phyloP scores from a whole-genome alignment of 2,797 vertebrate genomes.

The Xenops minutus region DNA sequence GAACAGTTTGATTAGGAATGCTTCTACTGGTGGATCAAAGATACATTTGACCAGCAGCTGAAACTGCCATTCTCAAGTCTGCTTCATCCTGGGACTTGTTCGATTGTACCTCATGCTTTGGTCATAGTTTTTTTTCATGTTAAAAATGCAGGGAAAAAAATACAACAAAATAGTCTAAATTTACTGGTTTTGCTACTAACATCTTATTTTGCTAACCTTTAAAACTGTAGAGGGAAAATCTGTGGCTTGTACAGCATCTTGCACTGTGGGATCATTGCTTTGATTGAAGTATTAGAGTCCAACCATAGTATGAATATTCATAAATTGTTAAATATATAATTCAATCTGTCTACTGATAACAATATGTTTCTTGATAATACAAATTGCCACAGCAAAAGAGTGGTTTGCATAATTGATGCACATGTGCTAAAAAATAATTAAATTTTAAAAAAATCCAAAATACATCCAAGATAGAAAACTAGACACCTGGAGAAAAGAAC shows the following conservation, averaged over 20 bases:
- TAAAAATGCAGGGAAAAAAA: not conserved
- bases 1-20: slow-evolving; percentile 19
- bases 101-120: not conserved
- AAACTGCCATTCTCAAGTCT: not conserved
- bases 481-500: not conserved
- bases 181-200: not conserved
- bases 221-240: not conserved
- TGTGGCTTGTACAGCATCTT: not conserved
- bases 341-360: not conserved
- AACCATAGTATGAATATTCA: not conserved
- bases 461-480: not conserved
- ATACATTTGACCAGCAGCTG: not conserved
- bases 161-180: not conserved
- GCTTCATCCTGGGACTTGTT: not conserved
- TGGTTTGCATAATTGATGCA: not conserved
- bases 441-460: too few relatives aligned
- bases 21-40: not conserved
- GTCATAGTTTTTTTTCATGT: not conserved
- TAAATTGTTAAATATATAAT: not conserved
- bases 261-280: not conserved
- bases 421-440: not conserved
- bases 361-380: not conserved
- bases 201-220: not conserved
- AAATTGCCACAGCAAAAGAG: not conserved
- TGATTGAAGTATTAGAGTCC: not conserved